Percentiles rank a stretch among this genome's conserved stretches.
Evolutionary conservation across 2,888 invertebrate genomes (phyloP).

Genomic region (Myopa testacea): DNA sequence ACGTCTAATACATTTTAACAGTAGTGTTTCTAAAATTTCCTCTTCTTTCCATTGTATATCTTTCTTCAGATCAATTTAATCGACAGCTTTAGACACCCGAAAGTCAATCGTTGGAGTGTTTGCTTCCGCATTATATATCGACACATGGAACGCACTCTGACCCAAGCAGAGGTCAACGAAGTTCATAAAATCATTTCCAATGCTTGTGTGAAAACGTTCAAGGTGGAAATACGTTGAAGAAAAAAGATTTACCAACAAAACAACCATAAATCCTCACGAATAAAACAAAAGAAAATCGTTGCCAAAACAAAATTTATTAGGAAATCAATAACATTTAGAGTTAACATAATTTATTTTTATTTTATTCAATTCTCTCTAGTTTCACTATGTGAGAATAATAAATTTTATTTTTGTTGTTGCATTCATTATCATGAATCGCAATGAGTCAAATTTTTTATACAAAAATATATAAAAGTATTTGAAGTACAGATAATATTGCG

Average conservation of each 20-base stretch:
- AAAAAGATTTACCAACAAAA: not conserved
- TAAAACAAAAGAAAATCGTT: not conserved
- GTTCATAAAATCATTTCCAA: conserved; percentile 83
- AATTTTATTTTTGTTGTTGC: too few relatives aligned
- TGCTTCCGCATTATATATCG: conserved; percentile 94
- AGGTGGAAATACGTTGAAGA: conserved; percentile 65
- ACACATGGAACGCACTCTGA: conserved; percentile 89
- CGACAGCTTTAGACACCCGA: conserved; percentile 90
- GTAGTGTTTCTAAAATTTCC: not conserved
- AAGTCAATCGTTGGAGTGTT: conserved; percentile 83
- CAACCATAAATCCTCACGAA: not conserved
- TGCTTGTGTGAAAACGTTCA: conserved; percentile 68
- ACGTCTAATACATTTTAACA: conserved; percentile 1
- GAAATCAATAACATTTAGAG: not conserved
- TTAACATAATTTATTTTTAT: not conserved
- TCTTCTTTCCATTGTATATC: conserved; percentile 26
- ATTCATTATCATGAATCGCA: too few relatives aligned
- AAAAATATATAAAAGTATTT: too few relatives aligned
- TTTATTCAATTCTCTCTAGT: not conserved
- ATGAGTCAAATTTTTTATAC: too few relatives aligned
- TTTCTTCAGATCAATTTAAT: conserved; percentile 77
- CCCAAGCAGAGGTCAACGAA: conserved; percentile 85
- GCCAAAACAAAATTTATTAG: not conserved
- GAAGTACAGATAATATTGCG: too few relatives aligned
- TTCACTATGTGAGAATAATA: too few relatives aligned